Evolutionary conservation across 2,797 vertebrate genomes (phyloP).

Genomic region (Miichthys miiuy): DNA sequence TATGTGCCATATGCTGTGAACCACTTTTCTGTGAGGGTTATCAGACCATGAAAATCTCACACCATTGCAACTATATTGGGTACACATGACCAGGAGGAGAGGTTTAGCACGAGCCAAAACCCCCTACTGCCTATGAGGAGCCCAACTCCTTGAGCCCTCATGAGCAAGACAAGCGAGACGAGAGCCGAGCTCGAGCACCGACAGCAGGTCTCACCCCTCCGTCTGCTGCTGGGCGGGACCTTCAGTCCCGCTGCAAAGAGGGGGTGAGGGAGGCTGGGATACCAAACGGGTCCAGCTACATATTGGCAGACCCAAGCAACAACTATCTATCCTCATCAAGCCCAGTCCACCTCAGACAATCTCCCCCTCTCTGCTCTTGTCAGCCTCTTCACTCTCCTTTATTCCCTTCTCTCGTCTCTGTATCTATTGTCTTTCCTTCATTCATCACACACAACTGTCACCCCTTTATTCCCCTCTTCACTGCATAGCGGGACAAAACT

Average conservation of each 20-base stretch:
- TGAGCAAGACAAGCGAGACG: constrained; percentile 22
- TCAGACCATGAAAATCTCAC: no score
- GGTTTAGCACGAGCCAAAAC: background rate
- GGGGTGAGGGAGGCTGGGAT: constrained; percentile 14
- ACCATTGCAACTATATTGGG: no score
- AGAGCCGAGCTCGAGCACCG: constrained; percentile 29
- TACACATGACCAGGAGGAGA: background rate
- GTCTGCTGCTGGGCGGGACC: constrained; percentile 47
- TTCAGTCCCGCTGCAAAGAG: constrained; percentile 16
- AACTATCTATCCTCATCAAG: constrained; percentile 66
- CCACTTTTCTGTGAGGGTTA: no score
- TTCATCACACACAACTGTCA: constrained; percentile 61
- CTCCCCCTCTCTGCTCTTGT: constrained; percentile 4
- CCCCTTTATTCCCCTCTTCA: constrained; percentile 43
- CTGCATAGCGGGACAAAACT: constrained; percentile 55
- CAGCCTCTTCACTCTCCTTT: constrained; percentile 34
- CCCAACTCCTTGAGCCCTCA: background rate
- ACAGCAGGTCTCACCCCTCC: constrained; percentile 38
- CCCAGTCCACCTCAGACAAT: constrained; percentile 20
- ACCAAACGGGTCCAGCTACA: constrained; percentile 43
- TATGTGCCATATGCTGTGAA: no score
- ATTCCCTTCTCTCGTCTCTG: constrained; percentile 27
- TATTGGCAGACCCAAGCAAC: constrained; percentile 16
- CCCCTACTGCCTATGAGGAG: background rate
- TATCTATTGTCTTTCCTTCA: constrained; percentile 46